phyloP scores from a whole-genome alignment of 2,797 vertebrate genomes.

The Megaceryle alcyon region DNA sequence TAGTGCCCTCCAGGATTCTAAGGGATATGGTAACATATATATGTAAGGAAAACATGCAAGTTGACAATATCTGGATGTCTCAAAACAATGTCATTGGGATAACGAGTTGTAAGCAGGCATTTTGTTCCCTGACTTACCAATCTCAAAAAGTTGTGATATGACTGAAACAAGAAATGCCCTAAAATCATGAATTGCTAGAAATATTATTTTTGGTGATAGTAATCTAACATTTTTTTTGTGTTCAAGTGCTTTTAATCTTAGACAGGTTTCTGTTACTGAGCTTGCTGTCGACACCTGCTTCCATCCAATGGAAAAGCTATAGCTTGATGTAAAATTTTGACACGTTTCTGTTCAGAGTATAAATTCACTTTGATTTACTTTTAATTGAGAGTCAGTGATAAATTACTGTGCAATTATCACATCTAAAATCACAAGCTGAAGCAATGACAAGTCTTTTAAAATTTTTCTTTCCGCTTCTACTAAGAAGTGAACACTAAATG shows the following conservation, averaged over 20 bases:
- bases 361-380: constrained; percentile 42
- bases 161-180: background rate
- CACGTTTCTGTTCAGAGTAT: background rate
- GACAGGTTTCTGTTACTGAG: background rate
- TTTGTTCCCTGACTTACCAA: background rate
- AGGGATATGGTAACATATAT: background rate
- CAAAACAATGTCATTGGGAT: background rate
- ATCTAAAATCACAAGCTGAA: constrained; percentile 4
- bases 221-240: background rate
- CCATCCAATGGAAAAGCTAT: constrained; percentile 29
- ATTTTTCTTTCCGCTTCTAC: constrained; percentile 14
- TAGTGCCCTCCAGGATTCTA: background rate
- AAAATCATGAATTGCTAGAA: constrained; percentile 15
- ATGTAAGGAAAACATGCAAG: background rate
- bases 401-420: constrained; percentile 47
- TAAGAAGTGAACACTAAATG: background rate
- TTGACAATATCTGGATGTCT: background rate
- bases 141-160: background rate
- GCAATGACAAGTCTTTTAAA: constrained; percentile 28
- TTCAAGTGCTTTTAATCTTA: background rate
- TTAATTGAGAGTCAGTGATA: constrained; percentile 35
- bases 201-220: background rate
- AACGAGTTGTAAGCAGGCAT: background rate
- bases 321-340: constrained; percentile 5
- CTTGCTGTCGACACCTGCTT: background rate